Conservation (phyloP, 2,113 vertebrate genomes). For the Benthochromis sp. region DNA sequence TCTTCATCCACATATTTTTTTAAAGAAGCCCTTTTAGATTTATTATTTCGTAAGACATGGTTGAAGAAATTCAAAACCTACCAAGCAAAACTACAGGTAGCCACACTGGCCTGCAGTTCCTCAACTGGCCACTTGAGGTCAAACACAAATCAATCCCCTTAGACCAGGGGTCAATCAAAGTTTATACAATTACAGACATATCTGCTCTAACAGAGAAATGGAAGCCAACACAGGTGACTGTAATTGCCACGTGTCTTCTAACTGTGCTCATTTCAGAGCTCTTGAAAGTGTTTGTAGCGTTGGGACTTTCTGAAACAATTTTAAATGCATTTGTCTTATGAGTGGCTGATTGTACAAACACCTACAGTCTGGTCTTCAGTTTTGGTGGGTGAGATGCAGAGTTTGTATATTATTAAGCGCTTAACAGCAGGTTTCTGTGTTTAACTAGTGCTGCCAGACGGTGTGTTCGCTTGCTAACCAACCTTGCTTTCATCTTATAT, state of each 20-base stretch:
- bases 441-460: neutral
- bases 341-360: neutral
- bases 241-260: neutral
- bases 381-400: neutral
- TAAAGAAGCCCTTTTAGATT: neutral
- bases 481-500: neutral
- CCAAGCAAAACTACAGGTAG: neutral
- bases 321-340: neutral
- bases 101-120: neutral
- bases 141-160: fast-evolving
- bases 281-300: neutral
- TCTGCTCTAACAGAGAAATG: neutral
- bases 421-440: neutral
- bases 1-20: neutral
- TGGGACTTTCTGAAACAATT: neutral
- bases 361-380: neutral
- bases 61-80: neutral
- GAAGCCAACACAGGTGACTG: neutral
- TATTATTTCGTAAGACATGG: neutral
- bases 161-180: neutral
- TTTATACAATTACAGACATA: neutral
- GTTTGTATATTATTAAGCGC: neutral
- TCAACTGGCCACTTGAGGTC: neutral
- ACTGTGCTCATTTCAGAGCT: neutral
- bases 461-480: neutral